Conservation (phyloP, 2,113 vertebrate species). For the Amia ocellicauda region DNA sequence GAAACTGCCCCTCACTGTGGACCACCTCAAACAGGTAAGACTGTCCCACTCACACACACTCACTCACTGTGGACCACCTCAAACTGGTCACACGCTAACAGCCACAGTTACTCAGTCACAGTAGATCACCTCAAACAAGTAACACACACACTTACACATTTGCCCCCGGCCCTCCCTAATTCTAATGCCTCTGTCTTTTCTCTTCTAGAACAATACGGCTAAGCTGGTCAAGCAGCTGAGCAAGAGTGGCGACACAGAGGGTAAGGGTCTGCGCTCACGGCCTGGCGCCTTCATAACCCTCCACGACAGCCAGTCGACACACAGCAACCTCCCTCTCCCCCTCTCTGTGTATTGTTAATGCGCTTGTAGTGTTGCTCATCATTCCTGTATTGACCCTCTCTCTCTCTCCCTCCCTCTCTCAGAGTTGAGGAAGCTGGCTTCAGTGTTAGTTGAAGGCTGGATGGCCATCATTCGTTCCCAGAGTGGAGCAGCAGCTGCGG, state of each 20-base stretch:
- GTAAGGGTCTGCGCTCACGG: constrained; percentile 45
- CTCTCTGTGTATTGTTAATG: not conserved
- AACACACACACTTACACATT: not conserved
- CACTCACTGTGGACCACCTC: not conserved
- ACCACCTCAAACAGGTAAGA: constrained; percentile 88
- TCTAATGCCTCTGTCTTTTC: not conserved
- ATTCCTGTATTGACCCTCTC: not conserved
- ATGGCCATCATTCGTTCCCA: constrained; percentile 93
- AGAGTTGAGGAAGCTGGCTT: constrained; percentile 85
- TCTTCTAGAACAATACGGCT: constrained; percentile 86
- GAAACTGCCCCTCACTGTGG: constrained; percentile 88
- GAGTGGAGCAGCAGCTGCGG: constrained; percentile 69
- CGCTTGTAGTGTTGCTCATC: too few relatives aligned
- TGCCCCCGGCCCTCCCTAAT: not conserved
- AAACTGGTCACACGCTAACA: too few relatives aligned
- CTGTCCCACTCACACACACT: not conserved
- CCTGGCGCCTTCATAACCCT: too few relatives aligned
- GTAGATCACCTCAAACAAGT: too few relatives aligned
- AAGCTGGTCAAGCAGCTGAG: constrained; percentile 94
- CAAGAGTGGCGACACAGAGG: constrained; percentile 86
- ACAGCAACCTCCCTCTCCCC: too few relatives aligned
- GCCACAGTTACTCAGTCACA: too few relatives aligned
- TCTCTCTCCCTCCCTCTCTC: constrained; percentile 17
- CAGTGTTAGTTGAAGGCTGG: constrained; percentile 88
- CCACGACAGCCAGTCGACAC: too few relatives aligned